Evolutionary conservation across 2,113 vertebrate species (phyloP).

Genomic region (Sebastes fasciatus): DNA sequence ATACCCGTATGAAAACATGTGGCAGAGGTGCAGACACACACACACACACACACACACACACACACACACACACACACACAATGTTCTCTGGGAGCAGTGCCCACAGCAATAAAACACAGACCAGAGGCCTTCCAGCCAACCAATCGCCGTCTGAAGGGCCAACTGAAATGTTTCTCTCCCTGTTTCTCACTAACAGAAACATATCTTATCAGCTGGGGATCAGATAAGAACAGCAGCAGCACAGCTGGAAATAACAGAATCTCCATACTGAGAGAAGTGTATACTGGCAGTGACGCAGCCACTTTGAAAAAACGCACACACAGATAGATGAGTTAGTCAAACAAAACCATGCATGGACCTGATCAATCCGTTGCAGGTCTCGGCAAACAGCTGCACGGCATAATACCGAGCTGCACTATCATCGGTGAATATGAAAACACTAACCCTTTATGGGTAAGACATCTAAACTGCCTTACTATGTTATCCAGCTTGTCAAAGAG

Average conservation of each 20-base stretch:
- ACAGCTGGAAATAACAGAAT: slow-evolving; percentile 67
- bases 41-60: neutral
- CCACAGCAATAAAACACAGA: slow-evolving; percentile 63
- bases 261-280: slow-evolving; percentile 44
- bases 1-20: neutral
- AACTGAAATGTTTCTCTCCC: slow-evolving; percentile 44
- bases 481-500: neutral
- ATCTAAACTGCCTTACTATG: neutral
- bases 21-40: neutral
- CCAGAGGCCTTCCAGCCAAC: slow-evolving; percentile 50
- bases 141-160: slow-evolving; percentile 52
- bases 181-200: slow-evolving; percentile 38
- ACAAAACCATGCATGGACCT: slow-evolving; percentile 58
- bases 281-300: slow-evolving; percentile 48
- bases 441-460: neutral
- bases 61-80: neutral
- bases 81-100: slow-evolving; percentile 56
- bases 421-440: slow-evolving; percentile 2
- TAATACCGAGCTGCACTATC: neutral
- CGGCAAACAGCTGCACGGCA: slow-evolving; percentile 17
- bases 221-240: slow-evolving; percentile 52
- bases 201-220: slow-evolving; percentile 62
- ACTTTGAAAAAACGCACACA: slow-evolving; percentile 24
- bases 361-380: slow-evolving; percentile 27
- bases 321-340: slow-evolving; percentile 14